Evolutionary conservation across 1,140 invertebrate genomes (phyloP), one percentile per base, ranked within the genome.

Genomic region (Diorhabda carinulata): DNA sequence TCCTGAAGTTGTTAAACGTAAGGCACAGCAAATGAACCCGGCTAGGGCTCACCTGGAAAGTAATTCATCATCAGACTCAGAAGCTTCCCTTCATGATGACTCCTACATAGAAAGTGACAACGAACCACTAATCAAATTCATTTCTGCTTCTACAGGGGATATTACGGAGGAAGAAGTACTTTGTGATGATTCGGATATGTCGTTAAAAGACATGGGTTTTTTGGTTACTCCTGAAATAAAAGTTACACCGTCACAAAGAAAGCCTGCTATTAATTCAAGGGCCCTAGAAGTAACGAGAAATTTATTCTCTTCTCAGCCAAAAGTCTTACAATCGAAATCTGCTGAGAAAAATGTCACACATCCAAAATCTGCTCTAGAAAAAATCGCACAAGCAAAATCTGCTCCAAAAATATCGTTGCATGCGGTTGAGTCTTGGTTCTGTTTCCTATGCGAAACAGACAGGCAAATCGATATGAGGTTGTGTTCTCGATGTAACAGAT

Each of bases 1-100:
- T 47, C 5, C 8, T 47, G 45, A 57, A 75, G 8, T 69, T 61
- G 42, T 42, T 52, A 66, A 9, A 47, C 69, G 63, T 4, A 64
- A 64, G 45, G 43, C 63, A 10, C 63, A 64, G 45, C 47, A 56
- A 10, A 64, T 64, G 63, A 64, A 64, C 45, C 63, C 45, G n/a
- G 47, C 7, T 40, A 64, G 63, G 44, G 63, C 63, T 64, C 63
- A 64, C 43, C 45, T 57, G 57, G 57, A 57, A 57, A 57, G 41
- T 41, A 42, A 63, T 44, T 42, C 40, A 42, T 43, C 41, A 43
- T 63, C 43, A 63, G 61, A 63, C 10, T 43, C 42, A 7, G 41
- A 63, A 43, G 7, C 4, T 63, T 43, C 41, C 42, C 40, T 43
- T 43, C 61, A 43, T 63, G 61, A 9, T 43, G 61, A 63, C 61